Percentiles rank a stretch among this genome's conserved stretches.
Conservation (phyloP, 2,113 vertebrate genomes). For the rat (Rattus norvegicus) region DNA sequence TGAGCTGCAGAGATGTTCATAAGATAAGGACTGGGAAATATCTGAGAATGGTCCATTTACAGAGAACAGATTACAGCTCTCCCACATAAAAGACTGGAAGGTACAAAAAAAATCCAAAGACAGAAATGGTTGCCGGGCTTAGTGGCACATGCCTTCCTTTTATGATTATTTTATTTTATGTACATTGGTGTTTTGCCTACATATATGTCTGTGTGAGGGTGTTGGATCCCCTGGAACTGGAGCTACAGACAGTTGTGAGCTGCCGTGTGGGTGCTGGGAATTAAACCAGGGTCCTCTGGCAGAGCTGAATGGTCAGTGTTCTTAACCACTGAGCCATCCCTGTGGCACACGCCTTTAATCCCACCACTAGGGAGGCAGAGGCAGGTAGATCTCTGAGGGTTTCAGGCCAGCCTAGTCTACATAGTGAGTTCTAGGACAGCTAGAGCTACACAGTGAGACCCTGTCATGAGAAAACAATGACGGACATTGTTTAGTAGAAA, state of each 20-base stretch:
- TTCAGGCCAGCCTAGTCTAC: not conserved
- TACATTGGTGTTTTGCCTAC: not conserved
- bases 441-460: not conserved
- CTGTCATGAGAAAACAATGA: not conserved
- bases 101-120: not conserved
- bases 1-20: slow-evolving; percentile 8
- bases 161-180: not conserved
- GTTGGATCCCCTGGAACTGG: not conserved
- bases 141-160: not conserved
- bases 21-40: slow-evolving; percentile 1
- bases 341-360: not conserved
- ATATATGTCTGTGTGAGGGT: not conserved
- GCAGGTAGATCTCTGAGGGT: no score
- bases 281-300: not conserved
- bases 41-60: not conserved
- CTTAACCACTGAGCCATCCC: not conserved
- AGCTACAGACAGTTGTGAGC: not conserved
- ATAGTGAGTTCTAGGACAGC: not conserved
- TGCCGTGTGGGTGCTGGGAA: not conserved
- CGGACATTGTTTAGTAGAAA: not conserved
- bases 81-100: not conserved
- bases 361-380: not conserved
- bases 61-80: not conserved
- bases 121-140: not conserved
- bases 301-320: not conserved